Conservation (phyloP, 2,113 vertebrate genomes). For the Chionodraco myersi region DNA sequence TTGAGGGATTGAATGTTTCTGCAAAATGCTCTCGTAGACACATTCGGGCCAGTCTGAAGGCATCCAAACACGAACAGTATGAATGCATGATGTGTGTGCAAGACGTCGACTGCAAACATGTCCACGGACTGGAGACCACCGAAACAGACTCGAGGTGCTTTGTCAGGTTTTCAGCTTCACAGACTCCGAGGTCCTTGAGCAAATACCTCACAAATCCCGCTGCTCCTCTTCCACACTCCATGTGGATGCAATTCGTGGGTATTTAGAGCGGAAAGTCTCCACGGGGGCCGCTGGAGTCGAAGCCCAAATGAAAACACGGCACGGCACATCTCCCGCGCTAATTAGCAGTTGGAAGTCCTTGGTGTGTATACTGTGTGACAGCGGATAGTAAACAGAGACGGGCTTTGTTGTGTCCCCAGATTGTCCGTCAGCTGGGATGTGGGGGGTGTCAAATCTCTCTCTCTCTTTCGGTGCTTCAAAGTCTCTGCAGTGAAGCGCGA, state of each 20-base stretch:
- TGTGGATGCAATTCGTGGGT: slow-evolving; percentile 74
- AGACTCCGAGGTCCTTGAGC: slow-evolving; percentile 40
- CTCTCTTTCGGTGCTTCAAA: slow-evolving; percentile 51
- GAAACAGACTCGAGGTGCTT: slow-evolving; percentile 34
- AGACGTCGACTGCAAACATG: background rate
- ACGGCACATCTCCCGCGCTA: slow-evolving; percentile 49
- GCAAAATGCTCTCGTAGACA: background rate
- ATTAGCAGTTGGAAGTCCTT: slow-evolving; percentile 67
- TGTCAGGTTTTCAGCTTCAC: slow-evolving; percentile 35
- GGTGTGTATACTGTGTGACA: slow-evolving; percentile 43
- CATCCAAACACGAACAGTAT: background rate
- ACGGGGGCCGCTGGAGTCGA: slow-evolving; percentile 62
- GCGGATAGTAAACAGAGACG: slow-evolving; percentile 65
- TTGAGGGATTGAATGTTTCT: background rate
- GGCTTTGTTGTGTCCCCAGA: slow-evolving; percentile 52
- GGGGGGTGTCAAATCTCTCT: slow-evolving; percentile 16
- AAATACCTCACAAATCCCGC: slow-evolving; percentile 46
- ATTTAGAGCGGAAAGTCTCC: slow-evolving; percentile 79
- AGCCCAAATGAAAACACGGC: slow-evolving; percentile 59
- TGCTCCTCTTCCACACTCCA: slow-evolving; percentile 42
- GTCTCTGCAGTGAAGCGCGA: slow-evolving; percentile 39
- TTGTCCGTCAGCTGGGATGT: slow-evolving; percentile 44
- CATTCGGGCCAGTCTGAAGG: background rate
- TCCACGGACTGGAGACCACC: slow-evolving; percentile 2
- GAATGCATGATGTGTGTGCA: background rate